These are phyloP conservation scores for Microtus oregoni DNA, from an alignment of 2,113 vertebrate genomes.

Conservation along the genomic window DNA sequence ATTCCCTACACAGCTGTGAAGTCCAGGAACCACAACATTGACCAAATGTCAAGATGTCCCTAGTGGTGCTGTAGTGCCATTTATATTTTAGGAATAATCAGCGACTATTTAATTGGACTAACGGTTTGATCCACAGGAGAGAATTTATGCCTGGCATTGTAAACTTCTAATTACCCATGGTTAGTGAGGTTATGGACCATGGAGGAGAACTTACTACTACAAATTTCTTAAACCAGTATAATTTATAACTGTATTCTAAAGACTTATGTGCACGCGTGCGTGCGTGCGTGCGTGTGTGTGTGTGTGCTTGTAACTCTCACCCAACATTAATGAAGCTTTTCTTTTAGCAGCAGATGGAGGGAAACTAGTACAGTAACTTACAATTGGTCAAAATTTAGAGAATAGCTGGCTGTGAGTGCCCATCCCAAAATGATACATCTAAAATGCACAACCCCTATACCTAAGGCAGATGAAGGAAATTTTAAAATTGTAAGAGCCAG, in stretches of 20 bases:
- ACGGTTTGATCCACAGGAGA: background rate
- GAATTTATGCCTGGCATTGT: background rate
- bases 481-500: background rate
- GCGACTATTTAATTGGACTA: background rate
- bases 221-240: background rate
- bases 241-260: background rate
- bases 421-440: background rate
- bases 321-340: background rate
- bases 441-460: background rate
- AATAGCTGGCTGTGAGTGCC: background rate
- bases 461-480: background rate
- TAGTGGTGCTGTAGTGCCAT: background rate
- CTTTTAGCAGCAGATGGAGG: background rate
- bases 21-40: background rate
- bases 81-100: background rate
- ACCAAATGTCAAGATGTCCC: background rate
- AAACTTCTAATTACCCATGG: background rate
- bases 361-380: background rate
- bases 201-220: background rate
- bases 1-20: background rate
- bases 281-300: background rate
- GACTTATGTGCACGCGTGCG: no score
- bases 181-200: background rate
- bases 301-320: background rate
- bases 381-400: background rate